Evolutionary conservation across 2,888 invertebrate species (phyloP).

Genomic region (Acronicta alni): DNA sequence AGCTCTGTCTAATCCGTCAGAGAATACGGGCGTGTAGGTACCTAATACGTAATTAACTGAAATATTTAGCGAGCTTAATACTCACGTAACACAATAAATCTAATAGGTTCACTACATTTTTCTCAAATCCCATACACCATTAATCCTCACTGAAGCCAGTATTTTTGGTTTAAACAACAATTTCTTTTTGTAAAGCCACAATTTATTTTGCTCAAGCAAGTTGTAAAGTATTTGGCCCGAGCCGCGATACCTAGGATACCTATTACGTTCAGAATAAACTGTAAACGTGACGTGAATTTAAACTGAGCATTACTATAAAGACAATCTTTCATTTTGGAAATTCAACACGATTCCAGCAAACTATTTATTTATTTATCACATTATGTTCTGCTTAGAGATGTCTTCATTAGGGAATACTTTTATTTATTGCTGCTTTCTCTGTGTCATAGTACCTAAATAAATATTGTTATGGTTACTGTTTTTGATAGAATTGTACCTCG

Average conservation of each 20-base stretch:
- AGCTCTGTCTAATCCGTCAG: too few species aligned
- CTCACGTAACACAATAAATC: background rate
- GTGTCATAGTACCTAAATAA: background rate
- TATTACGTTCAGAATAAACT: constrained; percentile 49
- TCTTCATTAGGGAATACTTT: constrained; percentile 16
- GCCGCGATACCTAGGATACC: constrained; percentile 37
- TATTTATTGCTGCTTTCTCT: constrained; percentile 12
- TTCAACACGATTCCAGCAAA: constrained; percentile 34
- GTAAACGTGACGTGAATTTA: constrained; percentile 48
- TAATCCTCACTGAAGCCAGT: constrained; percentile 3
- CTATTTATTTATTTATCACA: constrained; percentile 33
- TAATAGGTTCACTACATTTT: constrained; percentile 1
- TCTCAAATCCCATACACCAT: background rate
- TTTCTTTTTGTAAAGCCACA: constrained; percentile 18
- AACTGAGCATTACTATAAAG: constrained; percentile 32
- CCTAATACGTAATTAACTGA: background rate
- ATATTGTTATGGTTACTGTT: too few species aligned
- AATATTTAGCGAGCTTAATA: background rate
- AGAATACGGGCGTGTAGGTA: too few species aligned
- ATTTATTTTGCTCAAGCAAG: constrained; percentile 38
- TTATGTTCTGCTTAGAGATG: constrained; percentile 36
- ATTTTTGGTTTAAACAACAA: constrained; percentile 6
- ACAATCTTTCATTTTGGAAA: constrained; percentile 46
- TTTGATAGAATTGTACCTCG: too few species aligned
- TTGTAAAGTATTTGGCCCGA: constrained; percentile 30